Evolutionary conservation across 2,113 vertebrate species (phyloP).

Genomic region (Trinectes maculatus): DNA sequence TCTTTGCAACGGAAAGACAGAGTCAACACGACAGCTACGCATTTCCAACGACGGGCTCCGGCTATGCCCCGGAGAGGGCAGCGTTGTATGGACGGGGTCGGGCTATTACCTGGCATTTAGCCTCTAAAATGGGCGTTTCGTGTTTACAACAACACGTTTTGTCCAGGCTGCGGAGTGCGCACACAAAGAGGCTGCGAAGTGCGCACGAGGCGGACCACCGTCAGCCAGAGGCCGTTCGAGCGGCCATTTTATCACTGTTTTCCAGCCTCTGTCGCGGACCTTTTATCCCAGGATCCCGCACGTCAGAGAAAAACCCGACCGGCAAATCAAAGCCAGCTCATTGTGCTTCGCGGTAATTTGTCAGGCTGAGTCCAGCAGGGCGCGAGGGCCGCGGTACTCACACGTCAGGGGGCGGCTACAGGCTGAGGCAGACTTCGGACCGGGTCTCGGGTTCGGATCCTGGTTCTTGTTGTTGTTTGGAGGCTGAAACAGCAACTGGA

Average conservation of each 20-base stretch:
- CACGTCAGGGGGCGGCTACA: constrained; percentile 45
- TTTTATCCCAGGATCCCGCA: constrained; percentile 11
- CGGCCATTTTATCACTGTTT: constrained; percentile 48
- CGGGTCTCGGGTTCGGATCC: constrained; percentile 10
- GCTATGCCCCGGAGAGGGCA: constrained; percentile 38
- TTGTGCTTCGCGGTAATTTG: background rate
- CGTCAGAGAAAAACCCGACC: background rate
- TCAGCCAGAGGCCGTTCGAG: background rate
- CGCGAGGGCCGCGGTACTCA: constrained; percentile 56
- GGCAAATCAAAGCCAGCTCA: constrained; percentile 7
- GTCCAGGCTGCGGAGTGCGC: background rate
- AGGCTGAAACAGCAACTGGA: constrained; percentile 59
- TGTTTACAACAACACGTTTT: constrained; percentile 44
- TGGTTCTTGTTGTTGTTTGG: constrained; percentile 65
- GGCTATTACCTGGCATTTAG: constrained; percentile 45
- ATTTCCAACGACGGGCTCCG: constrained; percentile 53
- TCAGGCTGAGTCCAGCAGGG: background rate
- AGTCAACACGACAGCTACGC: constrained; percentile 33
- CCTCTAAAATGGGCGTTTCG: constrained; percentile 55
- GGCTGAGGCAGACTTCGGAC: constrained; percentile 17
- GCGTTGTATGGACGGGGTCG: background rate
- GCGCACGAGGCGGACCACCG: accelerated
- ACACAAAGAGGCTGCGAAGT: background rate
- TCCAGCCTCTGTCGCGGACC: constrained; percentile 1
- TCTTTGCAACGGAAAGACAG: constrained; percentile 17